These are phyloP conservation scores for Eulemur rufifrons DNA, from an alignment of 2,113 vertebrate genomes.

Conservation along the genomic window DNA sequence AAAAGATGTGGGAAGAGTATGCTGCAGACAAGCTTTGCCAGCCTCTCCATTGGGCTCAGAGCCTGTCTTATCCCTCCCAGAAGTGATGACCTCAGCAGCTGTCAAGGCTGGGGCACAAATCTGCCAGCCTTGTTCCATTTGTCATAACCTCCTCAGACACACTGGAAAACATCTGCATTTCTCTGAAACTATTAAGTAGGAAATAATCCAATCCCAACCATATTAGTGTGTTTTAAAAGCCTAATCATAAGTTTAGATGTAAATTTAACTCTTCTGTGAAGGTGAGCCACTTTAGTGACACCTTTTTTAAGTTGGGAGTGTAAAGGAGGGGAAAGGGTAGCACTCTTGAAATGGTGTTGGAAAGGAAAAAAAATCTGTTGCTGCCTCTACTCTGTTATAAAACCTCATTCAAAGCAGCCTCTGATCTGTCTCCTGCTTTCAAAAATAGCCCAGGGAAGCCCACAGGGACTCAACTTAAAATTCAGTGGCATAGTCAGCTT, in stretches of 20 bases:
- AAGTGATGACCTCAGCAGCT: not conserved
- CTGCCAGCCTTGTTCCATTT: not conserved
- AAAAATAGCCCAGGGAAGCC: not conserved
- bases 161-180: not conserved
- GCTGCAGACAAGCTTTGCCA: not conserved
- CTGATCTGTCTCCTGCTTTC: not conserved
- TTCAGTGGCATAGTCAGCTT: not conserved
- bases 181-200: not conserved
- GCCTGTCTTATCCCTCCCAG: not conserved
- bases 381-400: conserved; percentile 20
- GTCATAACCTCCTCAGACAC: not conserved
- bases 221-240: not conserved
- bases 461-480: not conserved
- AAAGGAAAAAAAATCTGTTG: not conserved
- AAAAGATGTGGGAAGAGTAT: not conserved
- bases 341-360: not conserved
- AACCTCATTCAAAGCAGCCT: not conserved
- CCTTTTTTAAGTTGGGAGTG: not conserved
- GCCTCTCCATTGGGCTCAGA: not conserved
- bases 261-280: not conserved
- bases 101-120: not conserved
- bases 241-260: not conserved
- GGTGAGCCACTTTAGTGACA: not conserved
- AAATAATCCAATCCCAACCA: not conserved
- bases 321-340: not conserved